phyloP scores from a whole-genome alignment of 2,113 vertebrate genomes.

The Cyanoderma ruficeps region DNA sequence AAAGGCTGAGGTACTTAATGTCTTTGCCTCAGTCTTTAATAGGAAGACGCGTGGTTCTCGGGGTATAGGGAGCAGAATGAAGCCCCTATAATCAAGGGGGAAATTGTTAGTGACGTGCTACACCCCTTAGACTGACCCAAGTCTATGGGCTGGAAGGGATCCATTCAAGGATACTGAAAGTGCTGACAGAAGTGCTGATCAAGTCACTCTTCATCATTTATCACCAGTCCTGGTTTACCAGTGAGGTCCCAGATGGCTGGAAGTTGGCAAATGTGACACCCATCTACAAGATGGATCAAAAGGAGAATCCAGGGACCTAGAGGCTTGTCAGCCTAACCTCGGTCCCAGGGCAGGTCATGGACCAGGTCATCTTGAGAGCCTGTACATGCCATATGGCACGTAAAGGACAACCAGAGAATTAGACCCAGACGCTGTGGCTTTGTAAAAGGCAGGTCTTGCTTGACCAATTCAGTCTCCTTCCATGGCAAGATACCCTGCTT shows the following conservation, averaged over 20 bases:
- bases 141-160: neutral
- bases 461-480: neutral
- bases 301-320: neutral
- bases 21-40: neutral
- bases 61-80: neutral
- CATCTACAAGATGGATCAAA: fast-evolving
- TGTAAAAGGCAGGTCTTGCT: neutral
- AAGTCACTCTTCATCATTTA: neutral
- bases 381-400: neutral
- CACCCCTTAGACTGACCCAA: neutral
- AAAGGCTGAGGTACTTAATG: neutral
- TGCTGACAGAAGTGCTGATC: neutral
- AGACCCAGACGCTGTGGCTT: neutral
- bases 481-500: neutral
- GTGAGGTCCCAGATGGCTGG: neutral
- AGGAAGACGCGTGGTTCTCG: neutral
- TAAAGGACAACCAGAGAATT: neutral
- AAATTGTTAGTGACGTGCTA: neutral
- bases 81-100: neutral
- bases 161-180: neutral
- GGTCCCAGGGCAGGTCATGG: neutral
- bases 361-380: neutral
- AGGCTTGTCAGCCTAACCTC: neutral
- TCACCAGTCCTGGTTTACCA: neutral
- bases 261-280: neutral